Evolutionary conservation across 2,797 vertebrate genomes (phyloP), one percentile per base, ranked within the genome.

Genomic region (Pipistrellus pipistrellus): DNA sequence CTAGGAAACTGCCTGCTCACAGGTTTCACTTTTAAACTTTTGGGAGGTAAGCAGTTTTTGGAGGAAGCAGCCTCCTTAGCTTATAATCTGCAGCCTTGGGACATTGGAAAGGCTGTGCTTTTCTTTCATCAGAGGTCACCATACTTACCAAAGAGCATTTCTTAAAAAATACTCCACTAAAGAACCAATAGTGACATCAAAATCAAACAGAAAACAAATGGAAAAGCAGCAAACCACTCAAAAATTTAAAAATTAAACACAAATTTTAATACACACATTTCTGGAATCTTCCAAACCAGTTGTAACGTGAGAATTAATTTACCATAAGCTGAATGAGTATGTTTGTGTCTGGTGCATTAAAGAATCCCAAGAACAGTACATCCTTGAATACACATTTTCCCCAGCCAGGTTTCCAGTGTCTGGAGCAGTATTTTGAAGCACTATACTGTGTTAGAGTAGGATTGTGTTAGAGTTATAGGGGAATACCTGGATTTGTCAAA

Each of bases 331-430:
- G 82, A 71, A 48, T 71, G 83, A 90, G 44, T 83, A 44, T n/a
- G 21, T 87, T 62, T 94, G 51, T 93, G 35, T 62, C 62, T 96
- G 77, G n/a, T 55, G 25, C 21, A 11, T 35, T 48, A 92, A 85
- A 80, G 78, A 82, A 68, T 76, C 88, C 62, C 55, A 76, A 85
- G 21, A 66, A 72, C 62, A 78, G 23, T 93, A 77, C 20, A 41
- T 93, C 85, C 69, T 95, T 86, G 20, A 20, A 27, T 71, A n/a
- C 64, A n/a, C 92, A 66, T 18, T n/a, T 84, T 85, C 44, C 9
- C n/a, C 27, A 32, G 6, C 8, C 2, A 1, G 92, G 18, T 86
- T 82, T 96, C 48, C 41, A 91, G 17, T 78, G 2, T 72, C 46
- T 85, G n/a, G 46, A 94, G 87, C 41, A 53, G 59, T 81, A n/a